phyloP scores from a whole-genome alignment of 2,113 vertebrate species.

The Crocuta crocuta region DNA sequence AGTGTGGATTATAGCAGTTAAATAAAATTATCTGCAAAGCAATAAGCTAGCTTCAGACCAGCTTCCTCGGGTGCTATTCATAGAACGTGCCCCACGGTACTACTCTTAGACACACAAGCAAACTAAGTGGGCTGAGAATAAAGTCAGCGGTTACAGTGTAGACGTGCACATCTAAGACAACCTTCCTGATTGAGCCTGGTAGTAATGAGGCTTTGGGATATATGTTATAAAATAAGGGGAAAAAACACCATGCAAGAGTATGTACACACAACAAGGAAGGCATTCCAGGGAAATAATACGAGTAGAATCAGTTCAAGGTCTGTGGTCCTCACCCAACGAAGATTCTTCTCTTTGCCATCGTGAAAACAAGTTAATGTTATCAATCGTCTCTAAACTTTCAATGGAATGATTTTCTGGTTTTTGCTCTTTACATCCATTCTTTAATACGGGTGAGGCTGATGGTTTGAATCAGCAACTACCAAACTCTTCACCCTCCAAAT shows the following conservation, averaged over 20 bases:
- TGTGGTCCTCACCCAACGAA: neutral
- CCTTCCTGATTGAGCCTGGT: neutral
- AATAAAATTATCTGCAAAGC: neutral
- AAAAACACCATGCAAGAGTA: too few species aligned
- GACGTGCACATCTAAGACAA: neutral
- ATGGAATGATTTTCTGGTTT: neutral
- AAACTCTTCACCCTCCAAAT: neutral
- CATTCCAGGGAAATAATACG: neutral
- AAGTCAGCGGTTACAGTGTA: neutral
- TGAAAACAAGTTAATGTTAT: neutral
- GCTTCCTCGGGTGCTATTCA: neutral
- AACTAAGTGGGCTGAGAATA: too few species aligned
- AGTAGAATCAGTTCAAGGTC: neutral
- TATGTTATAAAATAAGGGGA: neutral
- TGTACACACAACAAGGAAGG: accelerated
- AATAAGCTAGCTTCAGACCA: too few species aligned
- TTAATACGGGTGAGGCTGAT: accelerated
- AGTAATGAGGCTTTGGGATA: neutral
- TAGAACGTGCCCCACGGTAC: neutral
- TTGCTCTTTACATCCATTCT: neutral
- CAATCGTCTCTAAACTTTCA: neutral
- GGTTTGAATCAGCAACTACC: neutral
- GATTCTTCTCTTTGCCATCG: neutral
- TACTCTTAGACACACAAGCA: neutral
- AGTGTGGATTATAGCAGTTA: neutral